Base-by-base conservation (phyloP, 2,888 invertebrate genomes). In the Hypomecis atomaria region DNA sequence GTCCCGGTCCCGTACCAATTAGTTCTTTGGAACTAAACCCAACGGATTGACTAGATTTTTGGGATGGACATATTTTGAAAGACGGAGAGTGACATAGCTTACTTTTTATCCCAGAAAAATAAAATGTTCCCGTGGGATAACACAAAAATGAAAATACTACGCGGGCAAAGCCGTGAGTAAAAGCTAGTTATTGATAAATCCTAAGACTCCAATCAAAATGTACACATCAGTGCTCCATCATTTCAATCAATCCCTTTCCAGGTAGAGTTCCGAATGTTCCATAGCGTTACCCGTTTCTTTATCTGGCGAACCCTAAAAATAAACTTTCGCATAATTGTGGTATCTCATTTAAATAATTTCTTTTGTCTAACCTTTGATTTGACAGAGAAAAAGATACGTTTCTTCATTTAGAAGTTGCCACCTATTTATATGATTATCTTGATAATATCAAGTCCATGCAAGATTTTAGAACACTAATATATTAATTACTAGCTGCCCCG, bases 331-430 rank as follows among this genome's bases (percentile, higher is more conserved):
- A 82, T 83, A 83, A 83, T 83, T 80, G 81, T 73, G 56, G 74
- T 61, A 63, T 66, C 78, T 82, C 76, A 83, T 83, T 83, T 83
- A 78, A 83, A 82, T 83, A 82, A 79, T 81, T 80, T 81, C 70
- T 66, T 72, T 69, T 74, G 77, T 74, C 67, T 59, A 71, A 75
- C 71, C 76, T 77, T 68, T 68, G 66, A 65, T 36, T 47, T 11
- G 36, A 40, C 7, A 9, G 44, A 44, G 9, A 11, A 11, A 5
- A 8, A 54, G 50, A 50, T 38, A 38, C 13, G 50, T 50, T 13
- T 23, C 40, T 40, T 40, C 10, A 40, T 8, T 7, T 40, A 40
- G 9, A 40, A 10, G 3, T 40, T 40, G 8, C 40, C 8, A 9
- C 40, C 10, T 6, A 10, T 10, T 40, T 40, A 9, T 40, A 40